Conservation (phyloP, 2,113 vertebrate genomes). For the Terrapene triunguis region DNA sequence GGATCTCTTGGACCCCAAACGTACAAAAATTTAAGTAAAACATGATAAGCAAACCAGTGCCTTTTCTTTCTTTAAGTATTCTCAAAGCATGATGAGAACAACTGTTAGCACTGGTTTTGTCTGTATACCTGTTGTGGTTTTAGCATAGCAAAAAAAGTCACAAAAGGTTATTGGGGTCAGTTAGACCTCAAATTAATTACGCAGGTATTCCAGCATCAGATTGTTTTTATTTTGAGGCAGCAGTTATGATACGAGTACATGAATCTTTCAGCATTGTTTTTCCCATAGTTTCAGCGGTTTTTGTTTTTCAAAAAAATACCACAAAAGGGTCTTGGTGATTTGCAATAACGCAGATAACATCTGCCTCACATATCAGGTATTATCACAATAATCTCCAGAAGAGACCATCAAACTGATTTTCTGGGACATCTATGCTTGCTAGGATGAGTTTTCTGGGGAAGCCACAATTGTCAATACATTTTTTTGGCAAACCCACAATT, state of each 20-base stretch:
- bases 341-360: background rate
- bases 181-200: background rate
- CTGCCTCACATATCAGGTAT: background rate
- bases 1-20: background rate
- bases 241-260: too few species aligned
- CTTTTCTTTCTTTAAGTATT: background rate
- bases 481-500: background rate
- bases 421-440: background rate
- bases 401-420: background rate
- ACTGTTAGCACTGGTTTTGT: background rate
- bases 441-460: background rate
- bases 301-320: background rate
- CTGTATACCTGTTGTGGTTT: background rate
- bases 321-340: background rate
- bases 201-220: background rate
- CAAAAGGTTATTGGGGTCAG: background rate
- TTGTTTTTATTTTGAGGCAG: background rate
- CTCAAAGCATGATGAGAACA: background rate
- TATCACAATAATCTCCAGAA: background rate
- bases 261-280: too few species aligned
- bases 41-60: background rate
- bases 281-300: too few species aligned
- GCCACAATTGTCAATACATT: background rate
- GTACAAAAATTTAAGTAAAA: background rate
- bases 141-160: background rate